Evolutionary conservation across 2,113 vertebrate species (phyloP).

Genomic region (Chionis minor): DNA sequence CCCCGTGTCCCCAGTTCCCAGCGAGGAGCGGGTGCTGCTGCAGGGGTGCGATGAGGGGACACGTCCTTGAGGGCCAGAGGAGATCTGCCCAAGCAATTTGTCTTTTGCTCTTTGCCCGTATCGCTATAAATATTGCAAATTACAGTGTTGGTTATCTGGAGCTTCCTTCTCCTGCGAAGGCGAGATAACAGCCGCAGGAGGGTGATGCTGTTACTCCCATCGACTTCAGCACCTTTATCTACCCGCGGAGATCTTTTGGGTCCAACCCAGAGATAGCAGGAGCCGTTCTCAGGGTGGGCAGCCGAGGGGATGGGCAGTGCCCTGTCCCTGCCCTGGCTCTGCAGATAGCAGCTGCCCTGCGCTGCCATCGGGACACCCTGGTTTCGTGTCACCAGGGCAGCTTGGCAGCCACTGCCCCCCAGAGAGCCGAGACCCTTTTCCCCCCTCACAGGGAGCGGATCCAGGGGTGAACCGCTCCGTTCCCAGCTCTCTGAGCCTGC

Average conservation of each 20-base stretch:
- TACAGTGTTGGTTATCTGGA: not conserved
- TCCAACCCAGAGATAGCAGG: not conserved
- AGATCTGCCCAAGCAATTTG: not conserved
- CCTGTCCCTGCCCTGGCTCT: not conserved
- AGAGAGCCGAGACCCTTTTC: rapidly evolving
- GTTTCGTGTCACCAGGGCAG: not conserved
- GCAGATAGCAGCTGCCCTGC: not conserved
- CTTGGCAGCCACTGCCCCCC: not conserved
- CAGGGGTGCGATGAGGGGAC: not conserved
- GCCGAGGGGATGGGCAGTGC: not conserved
- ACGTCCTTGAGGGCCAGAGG: rapidly evolving
- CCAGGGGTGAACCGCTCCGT: rapidly evolving
- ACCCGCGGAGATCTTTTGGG: not conserved
- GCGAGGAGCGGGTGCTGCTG: not conserved
- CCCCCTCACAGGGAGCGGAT: rapidly evolving
- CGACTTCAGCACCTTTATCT: not conserved
- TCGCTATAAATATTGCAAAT: not conserved
- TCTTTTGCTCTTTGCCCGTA: not conserved
- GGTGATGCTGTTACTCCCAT: not conserved
- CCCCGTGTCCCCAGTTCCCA: rapidly evolving
- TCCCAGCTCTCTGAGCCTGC: not conserved
- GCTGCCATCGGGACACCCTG: not conserved
- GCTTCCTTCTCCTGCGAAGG: not conserved
- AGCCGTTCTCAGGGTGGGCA: not conserved
- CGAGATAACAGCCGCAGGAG: not conserved